A percentile compares a stretch with the other conserved stretches of the same genome.
Conservation (phyloP, 2,113 vertebrate species). For the Pollimyrus isidori region DNA sequence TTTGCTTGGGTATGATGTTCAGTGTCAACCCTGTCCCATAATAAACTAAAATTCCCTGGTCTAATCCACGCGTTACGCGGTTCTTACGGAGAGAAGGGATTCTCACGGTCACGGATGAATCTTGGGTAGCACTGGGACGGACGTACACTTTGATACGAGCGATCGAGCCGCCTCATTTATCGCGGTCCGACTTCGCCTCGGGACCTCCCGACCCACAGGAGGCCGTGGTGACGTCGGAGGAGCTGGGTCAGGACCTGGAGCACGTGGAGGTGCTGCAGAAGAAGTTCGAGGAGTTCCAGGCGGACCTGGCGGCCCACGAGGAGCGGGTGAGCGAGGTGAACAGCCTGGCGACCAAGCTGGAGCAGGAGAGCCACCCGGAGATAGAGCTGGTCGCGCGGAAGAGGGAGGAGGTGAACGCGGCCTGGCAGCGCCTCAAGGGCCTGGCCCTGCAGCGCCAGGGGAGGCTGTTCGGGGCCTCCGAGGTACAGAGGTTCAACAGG, state of each 20-base stretch:
- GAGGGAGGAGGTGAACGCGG: conserved; percentile 88
- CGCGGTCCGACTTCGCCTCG: background rate
- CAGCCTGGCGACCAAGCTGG: conserved; percentile 83
- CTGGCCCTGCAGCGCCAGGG: conserved; percentile 89
- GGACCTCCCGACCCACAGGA: conserved; percentile 59
- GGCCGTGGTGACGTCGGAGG: conserved; percentile 91
- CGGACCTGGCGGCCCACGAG: conserved; percentile 91
- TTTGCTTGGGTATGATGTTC: background rate
- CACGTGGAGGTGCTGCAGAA: conserved; percentile 96
- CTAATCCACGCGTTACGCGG: background rate
- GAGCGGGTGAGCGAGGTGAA: conserved; percentile 97
- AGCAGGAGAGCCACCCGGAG: conserved; percentile 85
- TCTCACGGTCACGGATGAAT: background rate
- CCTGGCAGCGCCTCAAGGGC: conserved; percentile 92
- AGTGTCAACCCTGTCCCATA: background rate
- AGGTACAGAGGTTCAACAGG: conserved; percentile 98
- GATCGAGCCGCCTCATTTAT: background rate
- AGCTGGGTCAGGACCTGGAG: conserved; percentile 92
- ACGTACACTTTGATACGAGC: background rate
- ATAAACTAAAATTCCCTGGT: background rate
- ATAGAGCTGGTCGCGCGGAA: conserved; percentile 79
- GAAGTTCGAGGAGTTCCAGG: conserved; percentile 98
- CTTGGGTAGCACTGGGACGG: background rate
- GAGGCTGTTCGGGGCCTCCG: conserved; percentile 88
- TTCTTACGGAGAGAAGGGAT: background rate